Evolutionary conservation across 53 echinoderm and acorn worm species (phyloP).

Genomic region (Zoroaster sp.): DNA sequence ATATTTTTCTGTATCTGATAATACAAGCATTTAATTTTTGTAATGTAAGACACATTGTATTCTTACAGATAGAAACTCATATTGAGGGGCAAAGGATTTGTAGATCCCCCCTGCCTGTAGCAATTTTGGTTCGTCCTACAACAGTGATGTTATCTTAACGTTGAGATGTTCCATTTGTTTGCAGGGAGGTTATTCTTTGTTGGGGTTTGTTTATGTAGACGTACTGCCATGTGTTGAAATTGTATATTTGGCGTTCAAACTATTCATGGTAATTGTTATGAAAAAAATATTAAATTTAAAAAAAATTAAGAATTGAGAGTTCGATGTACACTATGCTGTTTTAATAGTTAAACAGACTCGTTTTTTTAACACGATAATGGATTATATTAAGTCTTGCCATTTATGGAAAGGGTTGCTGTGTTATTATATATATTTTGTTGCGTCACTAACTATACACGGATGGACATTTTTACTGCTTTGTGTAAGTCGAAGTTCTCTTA

Average conservation of each 20-base stretch:
- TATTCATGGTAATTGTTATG: constrained; percentile 36
- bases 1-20: constrained; percentile 51
- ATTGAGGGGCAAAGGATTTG: not conserved
- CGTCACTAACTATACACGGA: constrained; percentile 53
- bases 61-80: constrained; percentile 12
- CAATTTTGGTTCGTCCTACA: constrained; percentile 15
- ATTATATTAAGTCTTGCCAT: constrained; percentile 59
- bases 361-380: constrained; percentile 45
- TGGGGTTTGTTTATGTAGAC: no score
- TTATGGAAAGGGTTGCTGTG: constrained; percentile 60
- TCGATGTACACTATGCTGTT: constrained; percentile 22
- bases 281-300: not conserved
- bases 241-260: constrained; percentile 32
- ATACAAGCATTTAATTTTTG: not conserved
- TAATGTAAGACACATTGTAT: not conserved
- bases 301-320: constrained; percentile 10
- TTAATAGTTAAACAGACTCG: constrained; percentile 3
- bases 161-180: constrained; percentile 47
- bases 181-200: not conserved
- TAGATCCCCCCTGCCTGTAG: not conserved
- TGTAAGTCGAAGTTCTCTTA: not conserved
- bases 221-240: constrained; percentile 28
- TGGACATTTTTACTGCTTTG: constrained; percentile 47
- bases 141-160: constrained; percentile 40
- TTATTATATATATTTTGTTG: constrained; percentile 71